These are phyloP conservation scores for Geotrypetes seraphini DNA, from an alignment of 2,797 vertebrate genomes.

Conservation along the genomic window DNA sequence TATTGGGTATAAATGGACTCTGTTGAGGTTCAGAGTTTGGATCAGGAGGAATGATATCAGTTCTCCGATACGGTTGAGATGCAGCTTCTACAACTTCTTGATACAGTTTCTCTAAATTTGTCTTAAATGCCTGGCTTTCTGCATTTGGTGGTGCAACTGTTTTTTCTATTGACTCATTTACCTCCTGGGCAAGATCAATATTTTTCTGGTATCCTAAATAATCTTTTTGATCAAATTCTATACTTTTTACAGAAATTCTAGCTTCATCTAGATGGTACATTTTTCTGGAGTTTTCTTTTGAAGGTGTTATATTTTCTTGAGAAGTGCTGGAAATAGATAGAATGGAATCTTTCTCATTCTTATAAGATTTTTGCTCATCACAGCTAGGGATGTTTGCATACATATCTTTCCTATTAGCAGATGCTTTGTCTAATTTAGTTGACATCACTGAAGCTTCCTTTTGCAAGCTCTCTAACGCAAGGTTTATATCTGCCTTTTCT, in stretches of 20 bases:
- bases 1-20: neutral
- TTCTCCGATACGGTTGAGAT: neutral
- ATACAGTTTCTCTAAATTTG: neutral
- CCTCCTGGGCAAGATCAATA: neutral
- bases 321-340: no score
- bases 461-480: slow-evolving; percentile 23
- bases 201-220: neutral
- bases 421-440: no score
- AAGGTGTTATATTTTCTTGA: no score
- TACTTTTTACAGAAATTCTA: no score
- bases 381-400: neutral
- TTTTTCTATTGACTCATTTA: neutral
- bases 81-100: slow-evolving; percentile 22
- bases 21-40: neutral
- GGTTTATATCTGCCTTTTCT: slow-evolving; percentile 5
- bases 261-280: no score
- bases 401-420: neutral
- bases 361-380: no score
- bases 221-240: neutral
- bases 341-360: no score
- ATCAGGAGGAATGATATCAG: neutral
- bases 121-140: no score
- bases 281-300: no score
- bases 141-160: neutral
- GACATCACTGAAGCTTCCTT: neutral